Conservation (phyloP, 2,797 vertebrate species). For the Sandelia bainsii region DNA sequence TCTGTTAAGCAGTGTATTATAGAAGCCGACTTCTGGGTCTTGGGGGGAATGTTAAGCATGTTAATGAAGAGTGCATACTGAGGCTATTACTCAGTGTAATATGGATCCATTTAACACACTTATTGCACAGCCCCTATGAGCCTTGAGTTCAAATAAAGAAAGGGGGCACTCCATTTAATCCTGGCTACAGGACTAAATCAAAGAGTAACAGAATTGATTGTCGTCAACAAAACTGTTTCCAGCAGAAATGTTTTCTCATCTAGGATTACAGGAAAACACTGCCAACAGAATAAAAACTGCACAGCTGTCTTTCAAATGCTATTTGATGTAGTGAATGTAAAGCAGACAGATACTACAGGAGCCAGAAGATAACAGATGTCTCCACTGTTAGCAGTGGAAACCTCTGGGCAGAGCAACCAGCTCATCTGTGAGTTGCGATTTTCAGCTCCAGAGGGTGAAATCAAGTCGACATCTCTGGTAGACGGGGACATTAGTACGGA, state of each 20-base stretch:
- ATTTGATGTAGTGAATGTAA: constrained; percentile 38
- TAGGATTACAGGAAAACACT: constrained; percentile 28
- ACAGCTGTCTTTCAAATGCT: constrained; percentile 27
- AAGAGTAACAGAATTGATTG: constrained; percentile 38
- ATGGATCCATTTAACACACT: constrained; percentile 72
- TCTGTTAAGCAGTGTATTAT: constrained; percentile 73
- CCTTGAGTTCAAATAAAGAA: constrained; percentile 41
- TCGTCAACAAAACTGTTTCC: constrained; percentile 25
- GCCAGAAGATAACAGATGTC: constrained; percentile 61
- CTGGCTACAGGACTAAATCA: constrained; percentile 56
- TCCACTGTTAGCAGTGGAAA: constrained; percentile 61
- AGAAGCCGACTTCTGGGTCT: constrained; percentile 74
- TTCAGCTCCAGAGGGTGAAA: constrained; percentile 63
- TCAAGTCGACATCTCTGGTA: constrained; percentile 63
- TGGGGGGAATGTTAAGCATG: constrained; percentile 76
- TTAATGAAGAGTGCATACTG: constrained; percentile 79
- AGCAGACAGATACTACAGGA: constrained; percentile 32
- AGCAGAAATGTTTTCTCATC: constrained; percentile 37
- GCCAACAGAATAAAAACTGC: constrained; percentile 24
- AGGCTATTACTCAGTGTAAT: constrained; percentile 72
- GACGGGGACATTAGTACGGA: constrained; percentile 54
- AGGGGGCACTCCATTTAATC: constrained; percentile 36
- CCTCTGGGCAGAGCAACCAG: constrained; percentile 46
- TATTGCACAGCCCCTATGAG: constrained; percentile 48
- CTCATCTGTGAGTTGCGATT: constrained; percentile 65